A percentile compares a stretch with the other conserved stretches of the same genome.
These are phyloP conservation scores for Sturnira hondurensis DNA, from an alignment of 2,113 vertebrate genomes.

Conservation along the genomic window DNA sequence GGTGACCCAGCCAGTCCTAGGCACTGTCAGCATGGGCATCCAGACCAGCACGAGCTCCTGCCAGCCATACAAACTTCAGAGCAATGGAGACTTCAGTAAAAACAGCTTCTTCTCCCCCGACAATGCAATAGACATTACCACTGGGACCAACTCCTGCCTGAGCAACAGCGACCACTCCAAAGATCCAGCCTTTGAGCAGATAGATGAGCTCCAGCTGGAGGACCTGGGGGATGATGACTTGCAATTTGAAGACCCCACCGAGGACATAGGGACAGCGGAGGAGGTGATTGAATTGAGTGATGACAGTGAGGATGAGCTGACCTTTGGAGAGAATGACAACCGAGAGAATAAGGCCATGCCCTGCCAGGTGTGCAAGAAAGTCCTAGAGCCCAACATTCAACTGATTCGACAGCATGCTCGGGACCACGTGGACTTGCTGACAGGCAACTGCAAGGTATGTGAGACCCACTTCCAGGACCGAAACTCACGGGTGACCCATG, in stretches of 20 bases:
- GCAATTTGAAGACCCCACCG: conserved; percentile 78
- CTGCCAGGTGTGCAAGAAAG: conserved; percentile 89
- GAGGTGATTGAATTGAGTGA: conserved; percentile 97
- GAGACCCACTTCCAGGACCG: conserved; percentile 90
- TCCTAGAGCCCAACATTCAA: conserved; percentile 88
- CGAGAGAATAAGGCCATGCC: conserved; percentile 82
- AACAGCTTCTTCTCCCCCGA: conserved; percentile 81
- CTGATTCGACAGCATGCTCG: conserved; percentile 88
- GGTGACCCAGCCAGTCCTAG: conserved; percentile 74
- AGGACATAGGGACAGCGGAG: conserved; percentile 85
- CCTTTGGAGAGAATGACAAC: conserved; percentile 85
- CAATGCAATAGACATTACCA: conserved; percentile 74
- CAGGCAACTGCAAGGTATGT: conserved; percentile 88
- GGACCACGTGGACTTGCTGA: conserved; percentile 88
- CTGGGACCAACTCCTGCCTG: conserved; percentile 81
- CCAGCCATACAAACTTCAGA: conserved; percentile 82
- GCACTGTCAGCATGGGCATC: conserved; percentile 7
- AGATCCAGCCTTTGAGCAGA: conserved; percentile 80
- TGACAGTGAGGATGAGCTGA: conserved; percentile 92
- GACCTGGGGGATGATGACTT: conserved; percentile 82
- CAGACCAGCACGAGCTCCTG: conserved; percentile 72
- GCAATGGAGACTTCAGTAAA: conserved; percentile 83
- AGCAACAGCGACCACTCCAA: conserved; percentile 82
- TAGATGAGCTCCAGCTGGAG: conserved; percentile 85
- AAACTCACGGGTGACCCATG: conserved; percentile 85